Conservation (phyloP, 2,797 vertebrate species). For the Kryptolebias ocellatus region DNA sequence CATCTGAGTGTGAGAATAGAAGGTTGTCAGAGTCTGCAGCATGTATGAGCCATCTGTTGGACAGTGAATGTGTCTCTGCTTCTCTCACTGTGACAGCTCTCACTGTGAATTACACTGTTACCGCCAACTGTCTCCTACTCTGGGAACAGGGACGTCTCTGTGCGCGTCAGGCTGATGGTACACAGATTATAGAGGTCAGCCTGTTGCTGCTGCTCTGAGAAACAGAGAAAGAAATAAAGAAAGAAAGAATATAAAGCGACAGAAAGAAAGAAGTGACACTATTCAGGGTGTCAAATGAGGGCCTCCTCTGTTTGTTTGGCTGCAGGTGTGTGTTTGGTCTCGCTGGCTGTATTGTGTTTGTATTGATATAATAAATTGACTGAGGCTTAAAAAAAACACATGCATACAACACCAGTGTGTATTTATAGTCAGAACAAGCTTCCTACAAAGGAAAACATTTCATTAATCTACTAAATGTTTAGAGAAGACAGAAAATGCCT, state of each 20-base stretch:
- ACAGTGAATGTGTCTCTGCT: constrained; percentile 74
- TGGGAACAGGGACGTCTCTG: constrained; percentile 65
- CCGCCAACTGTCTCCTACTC: constrained; percentile 64
- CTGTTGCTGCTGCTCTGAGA: constrained; percentile 40
- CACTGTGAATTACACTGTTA: constrained; percentile 68
- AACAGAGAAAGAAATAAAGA: constrained; percentile 35
- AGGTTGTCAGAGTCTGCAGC: constrained; percentile 55
- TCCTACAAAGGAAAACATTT: neutral
- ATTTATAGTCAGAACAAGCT: neutral
- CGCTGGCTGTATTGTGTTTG: constrained; percentile 42
- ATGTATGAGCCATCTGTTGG: constrained; percentile 67
- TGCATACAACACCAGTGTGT: constrained; percentile 11
- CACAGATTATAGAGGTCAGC: constrained; percentile 53
- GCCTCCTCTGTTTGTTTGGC: constrained; percentile 55
- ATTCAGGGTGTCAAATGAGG: constrained; percentile 68
- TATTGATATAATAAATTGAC: constrained; percentile 48
- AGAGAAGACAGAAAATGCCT: neutral
- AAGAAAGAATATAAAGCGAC: constrained; percentile 22
- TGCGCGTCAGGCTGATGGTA: constrained; percentile 57
- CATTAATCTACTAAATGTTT: neutral
- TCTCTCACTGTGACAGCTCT: constrained; percentile 63
- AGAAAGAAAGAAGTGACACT: constrained; percentile 55
- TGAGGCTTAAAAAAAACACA: constrained; percentile 27
- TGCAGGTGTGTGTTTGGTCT: constrained; percentile 70
- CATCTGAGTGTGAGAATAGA: constrained; percentile 58